Evolutionary conservation across 2,113 vertebrate species (phyloP), one percentile per base, ranked within the genome.

Genomic region (Hippocampus comes): DNA sequence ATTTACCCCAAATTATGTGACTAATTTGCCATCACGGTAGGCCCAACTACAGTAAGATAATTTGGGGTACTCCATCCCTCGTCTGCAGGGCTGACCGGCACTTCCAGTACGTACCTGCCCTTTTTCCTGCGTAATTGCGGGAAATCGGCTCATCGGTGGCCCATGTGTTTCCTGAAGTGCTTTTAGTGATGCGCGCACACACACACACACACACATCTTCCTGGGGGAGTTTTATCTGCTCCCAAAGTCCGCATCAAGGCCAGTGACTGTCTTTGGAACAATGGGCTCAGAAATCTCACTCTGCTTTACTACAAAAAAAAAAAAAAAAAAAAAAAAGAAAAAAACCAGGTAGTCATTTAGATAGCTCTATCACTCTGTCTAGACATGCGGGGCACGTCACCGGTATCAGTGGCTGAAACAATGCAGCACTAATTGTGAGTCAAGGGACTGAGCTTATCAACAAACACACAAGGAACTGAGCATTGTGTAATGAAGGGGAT

Each of bases 311-410:
- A 1, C 14, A 18, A 61, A 41, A 21, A 38, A 38, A 64, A 64
- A 42, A n/a, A 42, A 42, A 64, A 15, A 15, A 63, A 41, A 42
- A 42, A 42, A 64, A 15, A 23, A 25, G 1, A 25, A 25, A 76
- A 70, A 76, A 74, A 71, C 72, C 78, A 82, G 82, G 64, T 68
- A 67, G 78, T 78, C 68, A 91, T 90, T 89, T 83, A 92, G 91
- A 93, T 91, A 91, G 77, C 84, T 72, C 63, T 86, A 89, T 90
- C 90, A 90, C 56, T 69, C n/a, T 21, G 83, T 90, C 87, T 90
- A 89, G 89, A 89, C 86, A 76, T 73, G 80, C 65, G 25, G 63
- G 76, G 76, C 77, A 84, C 67, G 65, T 48, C 69, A 6, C 63
- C 8, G 75, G 55, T 84, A 78, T 82, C 68, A 70, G 75, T 56